A percentile compares a stretch with the other conserved stretches of the same genome.
Evolutionary conservation across 2,113 vertebrate species (phyloP).

Genomic region (Psittacula cyanocephala): DNA sequence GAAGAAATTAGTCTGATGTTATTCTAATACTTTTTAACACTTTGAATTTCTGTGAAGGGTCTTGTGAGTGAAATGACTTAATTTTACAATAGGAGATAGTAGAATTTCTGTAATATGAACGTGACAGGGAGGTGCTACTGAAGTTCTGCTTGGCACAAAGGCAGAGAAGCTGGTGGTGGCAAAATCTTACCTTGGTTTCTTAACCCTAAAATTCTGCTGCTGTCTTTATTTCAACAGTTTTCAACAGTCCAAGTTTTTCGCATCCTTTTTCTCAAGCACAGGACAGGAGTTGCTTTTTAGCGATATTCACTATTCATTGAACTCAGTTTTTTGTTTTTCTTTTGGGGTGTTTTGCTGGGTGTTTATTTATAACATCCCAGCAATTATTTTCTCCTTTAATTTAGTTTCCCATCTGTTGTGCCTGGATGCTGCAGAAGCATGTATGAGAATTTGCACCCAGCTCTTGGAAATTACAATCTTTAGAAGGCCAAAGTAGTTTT

Average conservation of each 20-base stretch:
- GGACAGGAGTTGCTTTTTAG: neutral
- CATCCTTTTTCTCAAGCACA: neutral
- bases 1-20: neutral
- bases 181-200: neutral
- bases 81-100: neutral
- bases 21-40: neutral
- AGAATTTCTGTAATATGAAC: neutral
- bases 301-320: neutral
- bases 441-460: neutral
- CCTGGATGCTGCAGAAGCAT: neutral
- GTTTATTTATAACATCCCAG: neutral
- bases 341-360: neutral
- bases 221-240: neutral
- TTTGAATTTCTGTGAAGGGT: neutral
- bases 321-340: neutral
- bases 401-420: neutral
- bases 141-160: neutral
- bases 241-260: neutral
- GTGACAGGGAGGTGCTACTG: neutral
- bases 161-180: neutral
- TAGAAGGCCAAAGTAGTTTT: neutral
- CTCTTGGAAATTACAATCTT: neutral
- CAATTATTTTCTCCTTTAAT: neutral
- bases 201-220: neutral
- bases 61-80: neutral